These are phyloP conservation scores for Chrysoperla carnea DNA, from an alignment of 1,140 invertebrate species.

Conservation along the genomic window DNA sequence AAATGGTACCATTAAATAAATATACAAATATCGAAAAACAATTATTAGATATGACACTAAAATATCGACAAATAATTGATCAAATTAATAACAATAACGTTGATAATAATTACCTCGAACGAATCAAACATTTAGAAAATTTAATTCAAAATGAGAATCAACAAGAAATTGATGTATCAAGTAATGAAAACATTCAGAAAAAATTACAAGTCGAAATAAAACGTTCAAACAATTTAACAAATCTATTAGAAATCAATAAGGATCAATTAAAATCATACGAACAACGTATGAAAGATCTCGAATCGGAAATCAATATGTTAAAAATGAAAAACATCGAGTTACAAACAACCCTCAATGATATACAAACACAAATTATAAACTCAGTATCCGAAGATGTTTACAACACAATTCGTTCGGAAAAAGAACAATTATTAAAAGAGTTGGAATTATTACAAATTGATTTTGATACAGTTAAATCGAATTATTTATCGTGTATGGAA, in stretches of 20 bases:
- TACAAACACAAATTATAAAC: conserved; percentile 12
- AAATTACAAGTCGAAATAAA: conserved; percentile 21
- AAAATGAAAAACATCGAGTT: conserved; percentile 21
- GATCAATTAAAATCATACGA: conserved; percentile 23
- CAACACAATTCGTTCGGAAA: conserved; percentile 7
- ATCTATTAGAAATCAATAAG: conserved; percentile 24
- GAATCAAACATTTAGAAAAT: background rate
- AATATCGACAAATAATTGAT: conserved; percentile 16
- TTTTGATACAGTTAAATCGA: conserved; percentile 15
- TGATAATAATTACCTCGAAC: background rate
- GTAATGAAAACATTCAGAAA: conserved; percentile 10
- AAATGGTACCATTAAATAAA: conserved; percentile 10
- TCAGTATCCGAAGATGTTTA: conserved; percentile 10
- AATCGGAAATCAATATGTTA: conserved; percentile 20
- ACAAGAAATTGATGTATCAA: conserved; percentile 6
- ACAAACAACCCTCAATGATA: conserved; percentile 20
- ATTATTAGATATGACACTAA: conserved; percentile 20
- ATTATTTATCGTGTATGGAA: background rate
- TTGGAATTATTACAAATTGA: conserved; percentile 12
- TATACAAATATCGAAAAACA: conserved; percentile 18
- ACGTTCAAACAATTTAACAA: conserved; percentile 21
- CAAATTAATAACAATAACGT: background rate
- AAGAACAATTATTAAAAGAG: conserved; percentile 9
- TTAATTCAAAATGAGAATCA: background rate
- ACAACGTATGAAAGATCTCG: conserved; percentile 15